Conservation (phyloP, 2,888 invertebrate species). For the Latheticus oryzae region DNA sequence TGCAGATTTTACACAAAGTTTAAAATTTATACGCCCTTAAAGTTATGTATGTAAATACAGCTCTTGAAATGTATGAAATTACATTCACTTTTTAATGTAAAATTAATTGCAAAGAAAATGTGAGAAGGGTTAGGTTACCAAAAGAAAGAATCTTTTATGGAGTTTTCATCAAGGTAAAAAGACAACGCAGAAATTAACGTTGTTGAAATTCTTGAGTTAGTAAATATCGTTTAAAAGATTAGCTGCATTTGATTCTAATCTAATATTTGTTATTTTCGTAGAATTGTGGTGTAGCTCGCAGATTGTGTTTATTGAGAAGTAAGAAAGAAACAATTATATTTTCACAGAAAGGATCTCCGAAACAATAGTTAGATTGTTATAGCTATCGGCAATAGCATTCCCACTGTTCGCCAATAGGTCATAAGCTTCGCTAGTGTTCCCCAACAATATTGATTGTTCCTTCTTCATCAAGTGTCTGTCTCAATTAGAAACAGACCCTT, state of each 20-base stretch:
- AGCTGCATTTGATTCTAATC: no score
- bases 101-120: conserved; percentile 20
- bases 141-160: no score
- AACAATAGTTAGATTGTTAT: no score
- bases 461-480: conserved; percentile 23
- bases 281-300: no score
- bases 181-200: no score
- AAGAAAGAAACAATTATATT: no score
- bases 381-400: neutral
- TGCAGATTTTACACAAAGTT: conserved; percentile 29
- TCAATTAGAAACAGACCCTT: conserved; percentile 31
- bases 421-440: neutral
- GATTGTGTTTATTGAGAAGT: no score
- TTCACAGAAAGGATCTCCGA: no score
- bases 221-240: no score
- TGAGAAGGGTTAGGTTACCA: conserved; percentile 8
- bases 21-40: conserved; percentile 26
- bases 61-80: conserved; percentile 20
- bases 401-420: neutral
- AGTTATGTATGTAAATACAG: neutral
- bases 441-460: conserved; percentile 18
- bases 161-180: no score
- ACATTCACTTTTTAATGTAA: conserved; percentile 19
- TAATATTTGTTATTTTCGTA: no score
- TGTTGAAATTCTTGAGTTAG: no score